phyloP scores from a whole-genome alignment of 2,797 vertebrate species.

The Euthynnus affinis region DNA sequence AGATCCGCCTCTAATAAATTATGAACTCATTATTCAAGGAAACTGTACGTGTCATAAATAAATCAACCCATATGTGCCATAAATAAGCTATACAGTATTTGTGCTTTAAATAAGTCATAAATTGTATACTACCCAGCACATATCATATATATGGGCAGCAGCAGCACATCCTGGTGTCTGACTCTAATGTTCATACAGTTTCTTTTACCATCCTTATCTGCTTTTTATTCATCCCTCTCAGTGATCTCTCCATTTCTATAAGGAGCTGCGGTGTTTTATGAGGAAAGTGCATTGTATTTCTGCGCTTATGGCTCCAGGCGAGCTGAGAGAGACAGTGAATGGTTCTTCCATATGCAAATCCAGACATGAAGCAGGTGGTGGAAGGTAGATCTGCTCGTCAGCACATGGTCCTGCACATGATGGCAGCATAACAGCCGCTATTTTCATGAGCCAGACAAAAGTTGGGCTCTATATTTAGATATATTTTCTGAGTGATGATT shows the following conservation, averaged over 20 bases:
- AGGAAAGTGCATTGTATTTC: conserved; percentile 22
- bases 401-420: conserved; percentile 23
- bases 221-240: conserved; percentile 31
- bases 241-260: conserved; percentile 28
- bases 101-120: conserved; percentile 74
- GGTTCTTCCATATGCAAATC: conserved; percentile 27
- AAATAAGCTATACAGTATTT: conserved; percentile 74
- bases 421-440: conserved; percentile 16
- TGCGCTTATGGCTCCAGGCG: conserved; percentile 29
- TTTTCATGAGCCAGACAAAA: conserved; percentile 49
- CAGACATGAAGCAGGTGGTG: conserved; percentile 28
- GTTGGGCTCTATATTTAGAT: conserved; percentile 66
- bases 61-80: conserved; percentile 63
- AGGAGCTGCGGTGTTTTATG: conserved; percentile 28
- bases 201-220: conserved; percentile 29
- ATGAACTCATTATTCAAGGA: conserved; percentile 70
- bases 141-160: conserved; percentile 23
- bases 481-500: conserved; percentile 63
- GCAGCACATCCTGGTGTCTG: conserved; percentile 32
- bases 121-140: conserved; percentile 42
- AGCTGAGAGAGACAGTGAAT: neutral
- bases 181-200: conserved; percentile 33
- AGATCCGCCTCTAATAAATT: conserved; percentile 57
- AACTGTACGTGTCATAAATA: conserved; percentile 65
- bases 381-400: conserved; percentile 25